These are phyloP conservation scores for Ptychochromis oligacanthus DNA, from an alignment of 2,113 vertebrate genomes.

Conservation along the genomic window DNA sequence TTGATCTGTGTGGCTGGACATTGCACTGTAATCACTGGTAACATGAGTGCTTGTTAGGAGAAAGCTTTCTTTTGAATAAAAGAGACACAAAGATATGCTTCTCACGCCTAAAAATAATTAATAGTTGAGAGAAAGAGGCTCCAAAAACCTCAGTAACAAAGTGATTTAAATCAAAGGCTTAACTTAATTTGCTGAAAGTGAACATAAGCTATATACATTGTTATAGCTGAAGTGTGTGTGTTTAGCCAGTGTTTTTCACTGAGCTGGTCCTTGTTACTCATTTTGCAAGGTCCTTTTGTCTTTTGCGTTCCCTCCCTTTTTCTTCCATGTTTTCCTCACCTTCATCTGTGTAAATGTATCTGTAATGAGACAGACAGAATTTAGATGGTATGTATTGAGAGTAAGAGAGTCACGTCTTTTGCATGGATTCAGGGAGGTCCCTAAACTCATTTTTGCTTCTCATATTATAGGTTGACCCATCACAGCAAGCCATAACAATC, in stretches of 20 bases:
- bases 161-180: background rate
- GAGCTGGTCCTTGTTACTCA: no score
- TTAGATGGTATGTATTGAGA: no score
- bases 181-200: background rate
- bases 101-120: background rate
- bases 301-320: background rate
- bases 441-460: background rate
- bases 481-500: background rate
- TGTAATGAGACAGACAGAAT: background rate
- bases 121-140: background rate
- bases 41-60: constrained; percentile 41
- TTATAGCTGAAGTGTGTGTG: no score
- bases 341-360: background rate
- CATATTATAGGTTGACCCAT: background rate
- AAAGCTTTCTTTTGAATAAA: accelerated
- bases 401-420: no score
- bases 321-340: background rate
- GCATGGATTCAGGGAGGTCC: background rate
- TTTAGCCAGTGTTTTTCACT: no score
- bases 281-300: no score
- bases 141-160: background rate
- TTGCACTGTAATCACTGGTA: constrained; percentile 44
- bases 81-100: background rate
- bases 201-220: background rate
- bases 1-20: constrained; percentile 56